These are phyloP conservation scores for Stenolophus ochropezus DNA, from an alignment of 2,888 invertebrate species.

Conservation along the genomic window DNA sequence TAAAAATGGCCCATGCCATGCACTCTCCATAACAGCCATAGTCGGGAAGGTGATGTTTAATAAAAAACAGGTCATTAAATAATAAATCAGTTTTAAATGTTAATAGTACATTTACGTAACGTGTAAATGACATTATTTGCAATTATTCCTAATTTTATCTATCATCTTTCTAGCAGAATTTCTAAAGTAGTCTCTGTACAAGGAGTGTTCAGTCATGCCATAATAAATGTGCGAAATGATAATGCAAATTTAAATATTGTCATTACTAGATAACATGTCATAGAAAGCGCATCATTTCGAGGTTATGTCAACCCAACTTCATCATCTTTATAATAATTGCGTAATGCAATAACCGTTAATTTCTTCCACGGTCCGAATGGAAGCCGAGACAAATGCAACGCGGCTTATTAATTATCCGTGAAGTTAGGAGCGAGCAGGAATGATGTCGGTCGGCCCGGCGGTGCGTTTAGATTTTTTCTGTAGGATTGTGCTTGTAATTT, in stretches of 20 bases:
- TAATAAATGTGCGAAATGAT: not conserved
- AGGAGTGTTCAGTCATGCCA: not conserved
- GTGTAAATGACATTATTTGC: not conserved
- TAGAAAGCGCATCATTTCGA: slow-evolving; percentile 37
- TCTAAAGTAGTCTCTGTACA: not conserved
- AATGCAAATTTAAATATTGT: not conserved
- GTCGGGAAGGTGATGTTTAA: too few relatives aligned
- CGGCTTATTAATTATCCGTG: slow-evolving; percentile 18
- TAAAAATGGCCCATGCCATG: too few relatives aligned
- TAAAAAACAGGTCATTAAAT: too few relatives aligned
- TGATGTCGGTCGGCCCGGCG: not conserved
- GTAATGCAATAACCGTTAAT: slow-evolving; percentile 10
- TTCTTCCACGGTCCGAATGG: not conserved
- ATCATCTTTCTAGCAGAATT: not conserved
- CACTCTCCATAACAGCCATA: too few relatives aligned
- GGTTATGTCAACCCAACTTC: slow-evolving; percentile 32
- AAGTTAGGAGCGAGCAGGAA: not conserved
- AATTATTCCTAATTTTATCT: not conserved
- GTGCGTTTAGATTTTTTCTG: not conserved
- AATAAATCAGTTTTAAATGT: too few relatives aligned
- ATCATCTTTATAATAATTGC: slow-evolving; percentile 13
- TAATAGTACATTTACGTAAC: not conserved
- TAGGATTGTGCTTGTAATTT: not conserved
- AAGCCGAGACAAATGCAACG: too few relatives aligned
- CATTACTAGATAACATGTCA: not conserved